Conservation (phyloP, 1,140 invertebrate species). For the Drosophila melanogaster region DNA sequence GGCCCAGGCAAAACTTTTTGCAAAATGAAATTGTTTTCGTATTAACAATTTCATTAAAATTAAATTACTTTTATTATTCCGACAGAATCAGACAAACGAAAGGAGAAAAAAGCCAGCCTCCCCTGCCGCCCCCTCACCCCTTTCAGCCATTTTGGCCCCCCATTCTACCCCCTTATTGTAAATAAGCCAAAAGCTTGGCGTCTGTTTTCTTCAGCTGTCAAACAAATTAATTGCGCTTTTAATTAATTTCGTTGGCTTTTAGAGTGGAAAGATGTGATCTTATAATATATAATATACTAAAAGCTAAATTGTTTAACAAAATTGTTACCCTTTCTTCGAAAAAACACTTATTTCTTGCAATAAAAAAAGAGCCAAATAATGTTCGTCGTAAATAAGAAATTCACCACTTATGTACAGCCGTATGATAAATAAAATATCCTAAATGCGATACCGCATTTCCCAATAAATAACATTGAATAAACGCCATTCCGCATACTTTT, state of each 20-base stretch:
- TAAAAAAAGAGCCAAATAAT: constrained; percentile 19
- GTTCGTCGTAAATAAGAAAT: constrained; percentile 33
- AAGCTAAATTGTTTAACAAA: neutral
- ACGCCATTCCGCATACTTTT: constrained; percentile 5
- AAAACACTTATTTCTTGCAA: constrained; percentile 10
- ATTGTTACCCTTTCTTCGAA: neutral
- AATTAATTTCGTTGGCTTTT: constrained; percentile 67
- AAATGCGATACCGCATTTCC: constrained; percentile 16
- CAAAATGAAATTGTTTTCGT: constrained; percentile 83
- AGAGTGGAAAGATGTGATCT: neutral
- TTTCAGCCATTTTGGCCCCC: constrained; percentile 6
- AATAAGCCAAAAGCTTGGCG: constrained; percentile 53
- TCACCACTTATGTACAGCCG: constrained; percentile 22
- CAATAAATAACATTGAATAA: constrained; percentile 32
- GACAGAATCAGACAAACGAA: constrained; percentile 28
- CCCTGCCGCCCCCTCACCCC: neutral
- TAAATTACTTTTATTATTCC: constrained; percentile 82
- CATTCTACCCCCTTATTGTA: neutral
- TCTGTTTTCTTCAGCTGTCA: constrained; percentile 78
- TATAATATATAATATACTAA: too few species aligned
- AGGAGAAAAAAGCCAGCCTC: constrained; percentile 6
- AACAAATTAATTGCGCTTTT: constrained; percentile 82
- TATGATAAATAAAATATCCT: constrained; percentile 41
- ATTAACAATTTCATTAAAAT: constrained; percentile 84
- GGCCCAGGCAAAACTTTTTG: constrained; percentile 69